Conservation (phyloP, 2,888 invertebrate species). For the Caenorhabditis becei region DNA sequence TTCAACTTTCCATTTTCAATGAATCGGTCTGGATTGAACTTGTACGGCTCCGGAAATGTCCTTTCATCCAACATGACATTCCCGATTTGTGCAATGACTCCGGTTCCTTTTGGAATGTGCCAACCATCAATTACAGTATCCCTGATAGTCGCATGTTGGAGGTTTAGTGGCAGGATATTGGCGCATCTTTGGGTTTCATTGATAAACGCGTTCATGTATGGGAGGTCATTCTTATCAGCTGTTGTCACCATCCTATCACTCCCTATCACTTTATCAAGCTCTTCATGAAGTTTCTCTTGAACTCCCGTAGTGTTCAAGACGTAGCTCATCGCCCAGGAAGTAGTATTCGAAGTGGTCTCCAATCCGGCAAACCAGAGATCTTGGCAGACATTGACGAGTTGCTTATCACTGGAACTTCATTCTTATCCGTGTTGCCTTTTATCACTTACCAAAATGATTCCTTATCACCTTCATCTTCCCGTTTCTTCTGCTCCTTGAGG, state of each 20-base stretch:
- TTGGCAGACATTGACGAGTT: constrained; percentile 59
- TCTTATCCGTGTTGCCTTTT: too few species aligned
- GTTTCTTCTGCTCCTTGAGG: constrained; percentile 61
- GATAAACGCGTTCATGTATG: constrained; percentile 65
- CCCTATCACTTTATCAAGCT: constrained; percentile 65
- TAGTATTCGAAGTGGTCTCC: constrained; percentile 66
- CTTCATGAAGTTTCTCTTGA: constrained; percentile 64
- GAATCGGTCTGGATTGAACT: constrained; percentile 73
- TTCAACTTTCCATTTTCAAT: constrained; percentile 69
- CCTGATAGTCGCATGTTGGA: constrained; percentile 44
- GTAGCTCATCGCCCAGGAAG: constrained; percentile 64
- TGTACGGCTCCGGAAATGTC: constrained; percentile 68
- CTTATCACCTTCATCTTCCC: constrained; percentile 48
- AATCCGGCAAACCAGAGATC: constrained; percentile 70
- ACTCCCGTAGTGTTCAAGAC: constrained; percentile 59
- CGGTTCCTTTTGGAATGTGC: constrained; percentile 49
- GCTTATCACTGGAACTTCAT: constrained; percentile 44
- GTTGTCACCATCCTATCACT: constrained; percentile 63
- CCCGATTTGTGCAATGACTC: constrained; percentile 62
- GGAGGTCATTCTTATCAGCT: constrained; percentile 63
- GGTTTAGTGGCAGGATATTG: constrained; percentile 63
- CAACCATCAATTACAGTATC: constrained; percentile 54
- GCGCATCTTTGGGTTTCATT: constrained; percentile 63
- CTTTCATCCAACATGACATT: constrained; percentile 62
- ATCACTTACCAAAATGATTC: constrained; percentile 28